Percentiles rank a stretch among this genome's conserved stretches.
These are phyloP conservation scores for Phrynocephalus forsythii DNA, from an alignment of 2,797 vertebrate species.

Conservation along the genomic window DNA sequence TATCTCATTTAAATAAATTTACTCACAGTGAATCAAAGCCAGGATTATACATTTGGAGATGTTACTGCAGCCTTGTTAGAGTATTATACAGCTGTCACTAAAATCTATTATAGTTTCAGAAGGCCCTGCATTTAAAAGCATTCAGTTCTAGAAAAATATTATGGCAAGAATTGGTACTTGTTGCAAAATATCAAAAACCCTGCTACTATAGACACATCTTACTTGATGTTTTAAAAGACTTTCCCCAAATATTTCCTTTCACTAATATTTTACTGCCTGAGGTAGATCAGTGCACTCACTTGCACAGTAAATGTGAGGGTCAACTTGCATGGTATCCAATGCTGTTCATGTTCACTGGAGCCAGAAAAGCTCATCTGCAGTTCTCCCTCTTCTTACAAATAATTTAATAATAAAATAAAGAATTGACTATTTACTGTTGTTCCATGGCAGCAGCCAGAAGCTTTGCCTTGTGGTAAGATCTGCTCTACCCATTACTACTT, in stretches of 20 bases:
- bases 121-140: slow-evolving; percentile 1
- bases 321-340: not conserved
- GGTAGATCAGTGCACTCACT: too few species aligned
- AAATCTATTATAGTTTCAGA: not conserved
- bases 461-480: not conserved
- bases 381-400: not conserved
- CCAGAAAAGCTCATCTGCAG: not conserved
- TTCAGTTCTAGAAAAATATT: not conserved
- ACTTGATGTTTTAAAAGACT: not conserved
- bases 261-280: not conserved
- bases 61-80: not conserved
- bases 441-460: not conserved
- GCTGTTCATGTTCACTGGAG: not conserved
- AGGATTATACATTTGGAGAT: not conserved
- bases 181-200: not conserved
- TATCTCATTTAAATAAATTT: not conserved
- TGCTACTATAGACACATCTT: not conserved
- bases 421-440: not conserved
- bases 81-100: not conserved
- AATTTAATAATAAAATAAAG: not conserved
- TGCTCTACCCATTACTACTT: not conserved
- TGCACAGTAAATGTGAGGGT: too few species aligned
- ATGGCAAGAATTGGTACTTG: not conserved
- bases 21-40: not conserved
- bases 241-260: not conserved